Conservation (phyloP, 2,797 vertebrate species). For the Sternotherus odoratus region DNA sequence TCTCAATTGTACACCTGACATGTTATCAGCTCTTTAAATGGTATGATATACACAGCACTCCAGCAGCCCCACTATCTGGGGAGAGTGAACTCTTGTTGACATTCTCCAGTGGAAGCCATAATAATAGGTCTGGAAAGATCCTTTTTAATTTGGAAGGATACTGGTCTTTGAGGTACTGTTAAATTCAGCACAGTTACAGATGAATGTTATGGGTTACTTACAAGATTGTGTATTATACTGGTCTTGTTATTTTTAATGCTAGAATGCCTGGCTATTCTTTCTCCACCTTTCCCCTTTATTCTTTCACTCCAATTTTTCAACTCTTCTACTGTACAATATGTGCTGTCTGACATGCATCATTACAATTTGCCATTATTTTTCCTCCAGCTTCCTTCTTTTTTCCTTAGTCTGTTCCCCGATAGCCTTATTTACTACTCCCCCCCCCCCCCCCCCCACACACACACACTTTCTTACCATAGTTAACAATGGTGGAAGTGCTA, state of each 20-base stretch:
- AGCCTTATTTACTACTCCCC: background rate
- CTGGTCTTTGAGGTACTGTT: background rate
- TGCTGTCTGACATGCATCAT: background rate
- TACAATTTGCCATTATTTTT: background rate
- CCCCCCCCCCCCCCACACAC: too few relatives aligned
- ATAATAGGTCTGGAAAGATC: background rate
- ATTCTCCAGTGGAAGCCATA: background rate
- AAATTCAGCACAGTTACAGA: background rate
- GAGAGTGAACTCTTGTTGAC: background rate
- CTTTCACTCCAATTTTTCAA: too few relatives aligned
- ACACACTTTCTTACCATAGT: background rate
- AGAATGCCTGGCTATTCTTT: background rate
- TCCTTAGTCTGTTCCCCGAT: background rate
- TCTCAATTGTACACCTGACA: background rate
- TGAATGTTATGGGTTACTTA: background rate
- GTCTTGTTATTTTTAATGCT: background rate
- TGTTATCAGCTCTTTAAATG: background rate
- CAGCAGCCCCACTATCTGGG: background rate
- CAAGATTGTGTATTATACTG: background rate
- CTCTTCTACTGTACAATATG: background rate
- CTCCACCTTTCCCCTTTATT: too few relatives aligned
- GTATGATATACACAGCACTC: background rate
- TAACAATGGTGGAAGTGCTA: background rate
- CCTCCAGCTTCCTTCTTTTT: background rate
- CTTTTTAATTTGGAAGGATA: background rate